Conservation (phyloP, 2,113 vertebrate species). For the Perca flavescens region DNA sequence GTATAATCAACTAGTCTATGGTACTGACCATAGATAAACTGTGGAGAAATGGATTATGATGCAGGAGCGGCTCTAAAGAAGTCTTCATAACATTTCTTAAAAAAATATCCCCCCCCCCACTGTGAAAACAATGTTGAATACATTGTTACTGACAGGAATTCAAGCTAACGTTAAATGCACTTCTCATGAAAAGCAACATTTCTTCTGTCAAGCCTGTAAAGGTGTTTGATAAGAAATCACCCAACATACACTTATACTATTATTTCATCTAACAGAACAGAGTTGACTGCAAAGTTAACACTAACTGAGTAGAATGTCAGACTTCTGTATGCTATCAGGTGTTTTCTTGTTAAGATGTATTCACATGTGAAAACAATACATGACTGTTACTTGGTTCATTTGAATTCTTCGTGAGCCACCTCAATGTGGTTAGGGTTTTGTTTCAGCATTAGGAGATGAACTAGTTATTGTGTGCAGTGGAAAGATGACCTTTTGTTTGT, state of each 20-base stretch:
- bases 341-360: not conserved
- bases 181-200: slow-evolving; percentile 8
- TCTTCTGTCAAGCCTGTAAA: slow-evolving; percentile 13
- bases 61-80: not conserved
- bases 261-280: slow-evolving; percentile 13
- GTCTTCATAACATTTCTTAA: slow-evolving; percentile 23
- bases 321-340: not conserved
- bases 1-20: not conserved
- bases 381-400: not conserved
- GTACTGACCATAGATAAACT: not conserved
- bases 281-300: slow-evolving; percentile 13
- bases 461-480: slow-evolving; percentile 20
- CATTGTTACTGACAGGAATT: slow-evolving; percentile 20
- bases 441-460: slow-evolving; percentile 14
- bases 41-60: slow-evolving; percentile 6
- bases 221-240: slow-evolving; percentile 17
- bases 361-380: slow-evolving; percentile 5
- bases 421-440: not conserved
- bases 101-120: not conserved
- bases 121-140: slow-evolving; percentile 24
- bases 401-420: not conserved
- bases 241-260: slow-evolving; percentile 10
- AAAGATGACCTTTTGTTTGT: slow-evolving; percentile 53
- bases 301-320: slow-evolving; percentile 18
- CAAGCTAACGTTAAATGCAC: slow-evolving; percentile 5